Percentiles rank a stretch among this genome's conserved stretches.
Conservation (phyloP, 1,140 invertebrate genomes). For the Lasioglossum albipes region DNA sequence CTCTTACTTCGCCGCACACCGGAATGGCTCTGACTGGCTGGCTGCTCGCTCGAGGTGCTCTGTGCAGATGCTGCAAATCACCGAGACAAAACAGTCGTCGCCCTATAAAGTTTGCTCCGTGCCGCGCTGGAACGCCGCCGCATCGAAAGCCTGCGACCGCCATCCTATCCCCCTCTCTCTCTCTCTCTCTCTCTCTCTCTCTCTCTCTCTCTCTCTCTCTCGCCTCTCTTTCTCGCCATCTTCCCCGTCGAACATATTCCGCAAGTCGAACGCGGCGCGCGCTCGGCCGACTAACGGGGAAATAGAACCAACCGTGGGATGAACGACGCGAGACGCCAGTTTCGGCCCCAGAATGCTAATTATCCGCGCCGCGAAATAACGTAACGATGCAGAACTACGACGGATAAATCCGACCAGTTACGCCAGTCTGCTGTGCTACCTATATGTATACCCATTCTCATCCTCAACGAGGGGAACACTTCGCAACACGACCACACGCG, state of each 20-base stretch:
- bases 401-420: constrained; percentile 48
- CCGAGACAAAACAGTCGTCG: constrained; percentile 73
- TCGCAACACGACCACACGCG: constrained; percentile 10
- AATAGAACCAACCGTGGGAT: neutral
- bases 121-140: constrained; percentile 18
- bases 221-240: too few species aligned
- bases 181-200: too few species aligned
- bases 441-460: too few species aligned
- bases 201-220: too few species aligned
- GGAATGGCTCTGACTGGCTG: constrained; percentile 40
- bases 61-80: constrained; percentile 79
- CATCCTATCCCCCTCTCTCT: too few species aligned
- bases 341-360: constrained; percentile 54
- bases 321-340: neutral
- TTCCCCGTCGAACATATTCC: too few species aligned
- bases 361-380: constrained; percentile 46
- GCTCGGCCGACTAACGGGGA: neutral
- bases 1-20: constrained; percentile 40
- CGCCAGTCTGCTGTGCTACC: too few species aligned
- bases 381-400: constrained; percentile 51
- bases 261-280: neutral
- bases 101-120: constrained; percentile 24
- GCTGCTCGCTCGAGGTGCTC: constrained; percentile 66
- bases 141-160: neutral
- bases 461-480: neutral